These are phyloP conservation scores for Rhogogaster chlorosoma DNA, from an alignment of 2,888 invertebrate genomes.

Conservation along the genomic window DNA sequence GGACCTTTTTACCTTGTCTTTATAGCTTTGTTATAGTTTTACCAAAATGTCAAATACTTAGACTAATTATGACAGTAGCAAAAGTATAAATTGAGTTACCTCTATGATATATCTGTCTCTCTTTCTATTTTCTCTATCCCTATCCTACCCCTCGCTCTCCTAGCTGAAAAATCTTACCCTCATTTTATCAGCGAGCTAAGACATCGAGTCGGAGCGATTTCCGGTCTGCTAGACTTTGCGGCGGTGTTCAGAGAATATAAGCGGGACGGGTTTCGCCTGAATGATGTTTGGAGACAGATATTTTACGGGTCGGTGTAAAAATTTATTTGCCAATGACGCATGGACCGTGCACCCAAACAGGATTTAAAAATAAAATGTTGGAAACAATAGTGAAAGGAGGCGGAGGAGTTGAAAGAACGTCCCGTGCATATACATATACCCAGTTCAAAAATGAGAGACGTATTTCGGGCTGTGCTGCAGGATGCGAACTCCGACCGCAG, in stretches of 20 bases:
- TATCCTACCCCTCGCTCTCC: background rate
- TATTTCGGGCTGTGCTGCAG: conserved; percentile 27
- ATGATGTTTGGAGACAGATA: conserved; percentile 51
- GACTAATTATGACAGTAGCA: background rate
- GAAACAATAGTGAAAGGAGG: conserved; percentile 33
- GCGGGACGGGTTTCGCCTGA: too few species aligned
- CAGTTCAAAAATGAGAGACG: conserved; percentile 35
- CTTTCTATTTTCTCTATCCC: background rate
- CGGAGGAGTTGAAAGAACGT: background rate
- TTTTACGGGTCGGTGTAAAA: conserved; percentile 60
- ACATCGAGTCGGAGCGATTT: conserved; percentile 16
- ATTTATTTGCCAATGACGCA: conserved; percentile 60
- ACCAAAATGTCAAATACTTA: background rate
- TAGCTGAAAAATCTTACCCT: background rate
- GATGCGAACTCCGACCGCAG: conserved; percentile 55
- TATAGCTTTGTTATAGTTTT: background rate
- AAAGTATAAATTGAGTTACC: background rate
- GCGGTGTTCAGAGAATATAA: background rate
- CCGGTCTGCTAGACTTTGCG: conserved; percentile 18
- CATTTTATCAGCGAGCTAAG: background rate
- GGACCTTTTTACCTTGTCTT: background rate
- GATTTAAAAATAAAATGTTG: conserved; percentile 31
- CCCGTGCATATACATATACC: background rate
- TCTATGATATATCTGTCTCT: background rate
- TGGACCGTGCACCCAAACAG: conserved; percentile 24